Conservation (phyloP, 1,140 invertebrate genomes). For the Drosophila tropicalis region DNA sequence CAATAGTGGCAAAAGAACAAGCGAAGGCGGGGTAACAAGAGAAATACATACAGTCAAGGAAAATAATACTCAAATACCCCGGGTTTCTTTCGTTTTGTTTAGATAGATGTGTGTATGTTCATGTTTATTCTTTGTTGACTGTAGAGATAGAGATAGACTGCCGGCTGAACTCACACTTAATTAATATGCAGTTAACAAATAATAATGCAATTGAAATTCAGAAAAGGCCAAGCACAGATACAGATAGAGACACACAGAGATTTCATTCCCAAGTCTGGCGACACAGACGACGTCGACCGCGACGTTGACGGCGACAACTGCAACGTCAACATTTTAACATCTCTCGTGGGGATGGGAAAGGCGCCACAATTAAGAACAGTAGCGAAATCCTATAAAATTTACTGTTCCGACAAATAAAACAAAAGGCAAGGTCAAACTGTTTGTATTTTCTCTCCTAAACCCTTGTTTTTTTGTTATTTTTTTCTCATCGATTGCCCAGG, state of each 20-base stretch:
- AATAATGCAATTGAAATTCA: slow-evolving; percentile 61
- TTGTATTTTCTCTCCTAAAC: neutral
- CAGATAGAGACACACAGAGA: slow-evolving; percentile 17
- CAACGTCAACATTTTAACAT: slow-evolving; percentile 33
- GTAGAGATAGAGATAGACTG: slow-evolving; percentile 25
- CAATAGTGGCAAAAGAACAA: neutral
- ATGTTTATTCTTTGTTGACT: neutral
- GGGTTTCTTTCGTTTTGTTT: too few species aligned
- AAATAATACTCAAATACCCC: too few species aligned
- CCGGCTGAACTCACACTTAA: slow-evolving; percentile 31
- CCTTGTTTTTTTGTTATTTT: too few species aligned
- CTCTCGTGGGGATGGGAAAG: slow-evolving; percentile 13
- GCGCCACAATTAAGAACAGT: neutral
- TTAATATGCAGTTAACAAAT: slow-evolving; percentile 54
- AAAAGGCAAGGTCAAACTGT: neutral
- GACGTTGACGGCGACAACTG: slow-evolving; percentile 1
- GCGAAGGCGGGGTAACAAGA: neutral
- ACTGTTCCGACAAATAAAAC: too few species aligned
- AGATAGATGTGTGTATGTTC: too few species aligned
- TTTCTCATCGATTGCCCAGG: neutral
- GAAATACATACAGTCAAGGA: too few species aligned
- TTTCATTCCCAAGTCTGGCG: slow-evolving; percentile 16
- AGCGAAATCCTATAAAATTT: neutral
- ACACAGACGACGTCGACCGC: neutral
- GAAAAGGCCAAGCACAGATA: slow-evolving; percentile 18